phyloP scores from a whole-genome alignment of 1,140 invertebrate species.

The Ceratoteleas bidentatus region DNA sequence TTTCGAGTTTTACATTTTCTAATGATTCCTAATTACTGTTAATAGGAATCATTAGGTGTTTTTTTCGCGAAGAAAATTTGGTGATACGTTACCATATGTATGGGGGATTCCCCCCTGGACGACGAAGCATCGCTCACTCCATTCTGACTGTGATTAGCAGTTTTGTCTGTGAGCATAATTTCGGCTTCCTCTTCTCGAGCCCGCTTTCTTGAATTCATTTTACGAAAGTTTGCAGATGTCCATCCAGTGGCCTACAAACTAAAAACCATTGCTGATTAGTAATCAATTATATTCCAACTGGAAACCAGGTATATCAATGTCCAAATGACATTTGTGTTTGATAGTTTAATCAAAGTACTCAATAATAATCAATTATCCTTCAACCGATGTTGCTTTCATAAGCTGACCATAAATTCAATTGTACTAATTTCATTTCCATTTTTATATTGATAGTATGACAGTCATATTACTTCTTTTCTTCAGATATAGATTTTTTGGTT shows the following conservation, averaged over 20 bases:
- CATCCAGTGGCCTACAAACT: conserved; percentile 42
- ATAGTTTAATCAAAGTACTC: too few relatives aligned
- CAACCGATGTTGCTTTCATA: too few relatives aligned
- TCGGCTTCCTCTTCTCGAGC: conserved; percentile 29
- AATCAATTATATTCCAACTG: too few relatives aligned
- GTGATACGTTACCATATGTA: conserved; percentile 47
- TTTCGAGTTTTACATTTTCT: background rate
- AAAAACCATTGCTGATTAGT: too few relatives aligned
- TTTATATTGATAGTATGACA: too few relatives aligned
- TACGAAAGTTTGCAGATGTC: conserved; percentile 23
- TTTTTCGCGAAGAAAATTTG: background rate
- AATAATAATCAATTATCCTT: too few relatives aligned
- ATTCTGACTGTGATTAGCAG: conserved; percentile 35
- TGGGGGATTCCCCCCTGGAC: conserved; percentile 56
- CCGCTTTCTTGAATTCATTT: conserved; percentile 51
- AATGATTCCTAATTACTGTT: background rate
- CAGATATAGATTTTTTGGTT: too few relatives aligned
- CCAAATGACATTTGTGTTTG: too few relatives aligned
- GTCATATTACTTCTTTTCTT: too few relatives aligned
- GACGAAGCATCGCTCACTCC: conserved; percentile 46
- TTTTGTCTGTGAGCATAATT: conserved; percentile 43
- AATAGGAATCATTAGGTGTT: background rate
- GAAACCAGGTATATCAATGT: too few relatives aligned
- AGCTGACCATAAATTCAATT: too few relatives aligned
- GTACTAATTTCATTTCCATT: too few relatives aligned